A percentile compares a stretch with the other conserved stretches of the same genome.
Evolutionary conservation across 2,797 vertebrate genomes (phyloP).

Genomic region (Coracias cyanogaster): DNA sequence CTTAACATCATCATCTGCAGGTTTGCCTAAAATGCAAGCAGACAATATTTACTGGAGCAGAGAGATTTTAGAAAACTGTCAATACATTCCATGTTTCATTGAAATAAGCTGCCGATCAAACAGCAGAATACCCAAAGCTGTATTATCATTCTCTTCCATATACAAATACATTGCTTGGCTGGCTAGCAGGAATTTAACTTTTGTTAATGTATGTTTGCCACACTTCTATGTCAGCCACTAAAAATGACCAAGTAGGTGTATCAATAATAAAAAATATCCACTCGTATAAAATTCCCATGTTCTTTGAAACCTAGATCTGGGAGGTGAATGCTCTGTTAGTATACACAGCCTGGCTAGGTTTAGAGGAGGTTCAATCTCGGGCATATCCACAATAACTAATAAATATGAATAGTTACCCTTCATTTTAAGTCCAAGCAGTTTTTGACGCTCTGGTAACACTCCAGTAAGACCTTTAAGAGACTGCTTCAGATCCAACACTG

Average conservation of each 20-base stretch:
- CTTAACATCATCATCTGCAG: slow-evolving; percentile 95
- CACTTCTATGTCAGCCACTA: neutral
- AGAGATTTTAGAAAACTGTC: neutral
- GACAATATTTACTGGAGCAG: slow-evolving; percentile 14
- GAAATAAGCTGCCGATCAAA: neutral
- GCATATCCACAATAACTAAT: neutral
- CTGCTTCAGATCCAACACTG: slow-evolving; percentile 95
- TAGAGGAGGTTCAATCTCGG: neutral
- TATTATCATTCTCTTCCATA: neutral
- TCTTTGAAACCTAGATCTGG: neutral
- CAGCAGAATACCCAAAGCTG: neutral
- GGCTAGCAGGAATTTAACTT: neutral
- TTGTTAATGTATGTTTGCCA: neutral
- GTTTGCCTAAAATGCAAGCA: slow-evolving; percentile 87
- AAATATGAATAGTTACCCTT: slow-evolving; percentile 85
- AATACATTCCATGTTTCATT: neutral
- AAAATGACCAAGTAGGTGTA: neutral
- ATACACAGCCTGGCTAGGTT: neutral
- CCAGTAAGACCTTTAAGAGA: slow-evolving; percentile 97
- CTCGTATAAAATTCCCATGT: neutral
- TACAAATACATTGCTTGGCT: neutral
- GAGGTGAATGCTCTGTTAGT: neutral
- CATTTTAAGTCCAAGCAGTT: slow-evolving; percentile 95
- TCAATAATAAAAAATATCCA: neutral
- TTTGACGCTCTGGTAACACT: slow-evolving; percentile 96